phyloP scores from a whole-genome alignment of 2,797 vertebrate genomes.

The Megalops cyprinoides region DNA sequence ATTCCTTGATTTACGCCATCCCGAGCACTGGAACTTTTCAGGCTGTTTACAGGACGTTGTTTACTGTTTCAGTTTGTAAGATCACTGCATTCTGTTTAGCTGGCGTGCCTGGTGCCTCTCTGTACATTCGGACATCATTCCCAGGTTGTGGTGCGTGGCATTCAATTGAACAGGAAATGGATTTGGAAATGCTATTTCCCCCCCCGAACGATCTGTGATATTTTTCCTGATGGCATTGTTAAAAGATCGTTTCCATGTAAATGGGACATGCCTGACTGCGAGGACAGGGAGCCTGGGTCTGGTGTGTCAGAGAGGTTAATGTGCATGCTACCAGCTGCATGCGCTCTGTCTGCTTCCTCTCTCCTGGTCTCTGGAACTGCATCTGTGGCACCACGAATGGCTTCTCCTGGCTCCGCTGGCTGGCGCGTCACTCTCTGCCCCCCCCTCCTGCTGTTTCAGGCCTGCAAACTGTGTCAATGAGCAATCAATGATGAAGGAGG shows the following conservation, averaged over 20 bases:
- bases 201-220: not conserved
- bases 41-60: too few species aligned
- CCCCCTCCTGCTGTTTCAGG: not conserved
- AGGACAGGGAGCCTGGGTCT: not conserved
- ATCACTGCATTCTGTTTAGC: not conserved
- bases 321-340: conserved; percentile 54
- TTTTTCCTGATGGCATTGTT: conserved; percentile 13
- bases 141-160: not conserved
- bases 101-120: not conserved
- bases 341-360: conserved; percentile 70
- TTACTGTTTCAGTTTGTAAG: not conserved
- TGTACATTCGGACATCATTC: not conserved
- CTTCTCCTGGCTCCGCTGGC: conserved; percentile 53
- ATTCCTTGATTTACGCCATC: too few species aligned
- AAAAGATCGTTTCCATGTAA: conserved; percentile 24
- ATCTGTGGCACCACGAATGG: conserved; percentile 50
- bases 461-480: not conserved
- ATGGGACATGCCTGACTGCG: not conserved
- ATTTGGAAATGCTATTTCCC: conserved; percentile 4
- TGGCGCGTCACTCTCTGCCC: not conserved
- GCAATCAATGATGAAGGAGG: not conserved
- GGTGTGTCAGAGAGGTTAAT: conserved; percentile 52
- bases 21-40: too few species aligned
- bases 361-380: conserved; percentile 61
- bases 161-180: conserved; percentile 13